A percentile compares a stretch with the other conserved stretches of the same genome.
Evolutionary conservation across 2,797 vertebrate species (phyloP).

Genomic region (Crotalus adamanteus): DNA sequence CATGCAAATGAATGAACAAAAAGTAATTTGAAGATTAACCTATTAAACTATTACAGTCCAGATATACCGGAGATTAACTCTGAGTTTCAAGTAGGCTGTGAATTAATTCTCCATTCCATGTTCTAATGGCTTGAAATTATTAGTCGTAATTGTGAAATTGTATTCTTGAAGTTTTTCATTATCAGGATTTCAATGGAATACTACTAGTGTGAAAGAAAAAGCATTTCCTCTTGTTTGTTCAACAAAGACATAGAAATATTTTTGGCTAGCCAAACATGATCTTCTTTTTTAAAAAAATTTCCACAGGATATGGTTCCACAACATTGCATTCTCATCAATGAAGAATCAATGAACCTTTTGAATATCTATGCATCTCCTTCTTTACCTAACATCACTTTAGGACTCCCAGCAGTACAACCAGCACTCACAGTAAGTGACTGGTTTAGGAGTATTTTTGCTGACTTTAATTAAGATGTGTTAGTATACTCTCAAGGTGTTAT

Average conservation of each 20-base stretch:
- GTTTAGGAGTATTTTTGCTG: not conserved
- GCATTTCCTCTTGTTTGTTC: not conserved
- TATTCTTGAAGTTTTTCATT: not conserved
- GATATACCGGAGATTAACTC: not conserved
- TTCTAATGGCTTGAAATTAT: not conserved
- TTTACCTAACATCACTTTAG: conserved; percentile 95
- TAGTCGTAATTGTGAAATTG: not conserved
- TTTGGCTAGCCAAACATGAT: not conserved
- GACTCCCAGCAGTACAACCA: conserved; percentile 84
- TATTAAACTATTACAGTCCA: not conserved
- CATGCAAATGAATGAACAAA: not conserved
- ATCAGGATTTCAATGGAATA: not conserved
- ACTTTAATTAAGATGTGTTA: not conserved
- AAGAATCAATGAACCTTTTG: conserved; percentile 91
- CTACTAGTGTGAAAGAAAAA: not conserved
- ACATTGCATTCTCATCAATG: conserved; percentile 85
- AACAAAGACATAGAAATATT: not conserved
- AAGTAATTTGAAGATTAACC: not conserved
- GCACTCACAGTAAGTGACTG: conserved; percentile 86
- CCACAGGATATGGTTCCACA: conserved; percentile 88
- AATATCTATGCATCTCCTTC: conserved; percentile 97
- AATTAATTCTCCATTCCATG: not conserved
- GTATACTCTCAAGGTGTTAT: not conserved
- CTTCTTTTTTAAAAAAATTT: conserved; percentile 43
- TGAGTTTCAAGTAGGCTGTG: not conserved